Conservation (phyloP, 2,888 invertebrate genomes). For the Limnephilus lunatus region DNA sequence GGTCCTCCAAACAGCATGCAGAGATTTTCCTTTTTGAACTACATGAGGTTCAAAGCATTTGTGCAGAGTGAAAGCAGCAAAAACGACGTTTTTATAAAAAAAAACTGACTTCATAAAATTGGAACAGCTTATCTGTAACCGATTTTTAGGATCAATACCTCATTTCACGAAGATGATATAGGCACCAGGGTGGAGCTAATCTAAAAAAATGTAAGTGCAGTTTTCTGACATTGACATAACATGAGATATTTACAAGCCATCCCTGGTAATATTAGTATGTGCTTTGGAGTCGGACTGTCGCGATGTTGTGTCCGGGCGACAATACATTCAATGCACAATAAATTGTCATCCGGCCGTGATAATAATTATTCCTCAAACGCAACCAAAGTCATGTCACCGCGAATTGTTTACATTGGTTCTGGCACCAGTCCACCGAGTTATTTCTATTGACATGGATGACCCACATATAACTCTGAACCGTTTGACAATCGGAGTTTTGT, state of each 20-base stretch:
- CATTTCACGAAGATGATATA: no score
- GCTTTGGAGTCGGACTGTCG: background rate
- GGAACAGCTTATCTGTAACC: no score
- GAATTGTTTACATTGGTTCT: conserved; percentile 6
- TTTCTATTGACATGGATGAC: conserved; percentile 7
- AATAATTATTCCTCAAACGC: conserved; percentile 27
- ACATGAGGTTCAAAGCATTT: no score
- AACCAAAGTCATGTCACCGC: background rate
- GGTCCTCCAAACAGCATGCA: no score
- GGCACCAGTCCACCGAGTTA: conserved; percentile 24
- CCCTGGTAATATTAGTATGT: background rate
- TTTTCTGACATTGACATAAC: no score
- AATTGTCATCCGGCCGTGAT: conserved; percentile 28
- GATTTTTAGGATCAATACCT: no score
- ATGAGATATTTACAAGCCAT: background rate
- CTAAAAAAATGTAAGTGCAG: no score
- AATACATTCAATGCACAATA: background rate
- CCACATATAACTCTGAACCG: conserved; percentile 10
- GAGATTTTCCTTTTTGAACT: no score
- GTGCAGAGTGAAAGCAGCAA: no score
- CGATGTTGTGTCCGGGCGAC: conserved; percentile 12
- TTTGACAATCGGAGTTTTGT: background rate
- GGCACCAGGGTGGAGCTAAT: no score
- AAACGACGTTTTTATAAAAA: no score
- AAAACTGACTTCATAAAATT: no score